phyloP scores from a whole-genome alignment of 92 coral and sea anemone species.

The Actinostola sp. region DNA sequence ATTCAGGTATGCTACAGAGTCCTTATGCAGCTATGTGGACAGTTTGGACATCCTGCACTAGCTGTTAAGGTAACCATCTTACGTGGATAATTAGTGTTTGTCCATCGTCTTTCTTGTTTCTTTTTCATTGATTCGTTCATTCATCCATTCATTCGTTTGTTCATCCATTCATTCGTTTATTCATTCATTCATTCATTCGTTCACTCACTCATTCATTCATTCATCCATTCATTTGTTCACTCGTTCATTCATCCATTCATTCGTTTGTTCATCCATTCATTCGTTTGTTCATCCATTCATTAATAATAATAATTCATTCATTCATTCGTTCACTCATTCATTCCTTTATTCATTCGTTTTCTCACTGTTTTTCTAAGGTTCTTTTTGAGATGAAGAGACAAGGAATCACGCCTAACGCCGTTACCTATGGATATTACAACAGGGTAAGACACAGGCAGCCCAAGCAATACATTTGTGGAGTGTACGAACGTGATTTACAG shows the following conservation, averaged over 20 bases:
- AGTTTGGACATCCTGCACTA: slow-evolving; percentile 93
- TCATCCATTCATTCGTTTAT: background rate
- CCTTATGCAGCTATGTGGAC: slow-evolving; percentile 95
- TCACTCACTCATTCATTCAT: too few species aligned
- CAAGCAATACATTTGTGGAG: too few species aligned
- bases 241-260: background rate
- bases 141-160: too few species aligned
- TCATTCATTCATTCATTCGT: background rate
- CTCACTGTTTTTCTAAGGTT: slow-evolving; percentile 73
- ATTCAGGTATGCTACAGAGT: slow-evolving; percentile 92
- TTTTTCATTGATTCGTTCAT: too few species aligned
- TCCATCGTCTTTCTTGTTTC: too few species aligned
- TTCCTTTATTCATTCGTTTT: background rate
- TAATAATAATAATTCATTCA: too few species aligned
- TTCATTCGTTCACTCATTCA: background rate
- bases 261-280: background rate
- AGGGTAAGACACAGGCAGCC: too few species aligned
- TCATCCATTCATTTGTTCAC: too few species aligned
- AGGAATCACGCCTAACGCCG: slow-evolving; percentile 90
- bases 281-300: too few species aligned
- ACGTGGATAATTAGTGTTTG: too few species aligned
- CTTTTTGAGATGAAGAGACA: slow-evolving; percentile 93
- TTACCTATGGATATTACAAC: slow-evolving; percentile 90
- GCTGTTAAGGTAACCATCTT: slow-evolving; percentile 88
- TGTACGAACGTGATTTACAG: too few species aligned